Conservation (phyloP, 2,888 invertebrate species). For the Erynnis tages region DNA sequence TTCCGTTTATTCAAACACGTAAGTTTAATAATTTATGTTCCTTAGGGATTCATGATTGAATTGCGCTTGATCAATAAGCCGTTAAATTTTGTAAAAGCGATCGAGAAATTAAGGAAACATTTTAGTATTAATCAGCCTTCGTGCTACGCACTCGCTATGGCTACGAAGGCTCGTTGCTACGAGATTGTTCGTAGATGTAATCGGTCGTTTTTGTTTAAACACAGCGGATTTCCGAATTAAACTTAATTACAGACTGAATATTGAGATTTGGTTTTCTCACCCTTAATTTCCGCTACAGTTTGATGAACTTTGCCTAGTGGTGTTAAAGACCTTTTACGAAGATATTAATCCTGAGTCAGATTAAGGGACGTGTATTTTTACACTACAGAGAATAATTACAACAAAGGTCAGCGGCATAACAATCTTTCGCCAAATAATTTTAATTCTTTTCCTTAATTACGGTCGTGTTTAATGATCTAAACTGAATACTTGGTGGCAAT, state of each 20-base stretch:
- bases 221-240: background rate
- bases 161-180: constrained; percentile 33
- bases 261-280: background rate
- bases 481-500: too few relatives aligned
- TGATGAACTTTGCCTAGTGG: constrained; percentile 3
- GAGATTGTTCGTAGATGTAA: constrained; percentile 14
- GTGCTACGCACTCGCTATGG: constrained; percentile 13
- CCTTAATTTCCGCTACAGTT: constrained; percentile 6
- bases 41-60: too few relatives aligned
- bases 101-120: too few relatives aligned
- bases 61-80: too few relatives aligned
- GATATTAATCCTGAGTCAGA: constrained; percentile 4
- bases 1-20: too few relatives aligned
- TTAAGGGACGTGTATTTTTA: background rate
- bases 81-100: too few relatives aligned
- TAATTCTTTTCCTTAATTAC: too few relatives aligned
- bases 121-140: background rate
- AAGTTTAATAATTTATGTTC: too few relatives aligned
- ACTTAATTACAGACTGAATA: background rate
- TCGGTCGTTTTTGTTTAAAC: background rate
- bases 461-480: too few relatives aligned
- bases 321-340: constrained; percentile 15
- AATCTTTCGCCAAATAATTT: too few relatives aligned
- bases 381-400: background rate
- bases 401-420: background rate